Evolutionary conservation across 2,888 invertebrate genomes (phyloP).

Genomic region (Drosophila mulleri): DNA sequence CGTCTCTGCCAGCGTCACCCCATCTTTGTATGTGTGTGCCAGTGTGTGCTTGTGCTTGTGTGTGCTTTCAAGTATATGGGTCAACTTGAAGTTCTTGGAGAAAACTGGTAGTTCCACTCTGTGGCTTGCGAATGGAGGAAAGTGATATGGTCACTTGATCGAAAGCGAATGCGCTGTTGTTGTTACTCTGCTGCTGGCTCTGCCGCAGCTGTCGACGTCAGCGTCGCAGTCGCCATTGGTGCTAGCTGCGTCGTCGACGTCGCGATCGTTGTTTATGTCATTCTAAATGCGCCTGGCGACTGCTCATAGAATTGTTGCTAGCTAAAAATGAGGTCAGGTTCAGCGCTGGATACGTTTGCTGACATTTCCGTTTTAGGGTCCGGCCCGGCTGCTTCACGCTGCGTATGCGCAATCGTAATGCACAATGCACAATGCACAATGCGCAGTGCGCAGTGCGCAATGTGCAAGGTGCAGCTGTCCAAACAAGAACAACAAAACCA

Average conservation of each 20-base stretch:
- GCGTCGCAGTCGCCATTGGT: constrained; percentile 10
- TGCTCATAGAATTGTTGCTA: constrained; percentile 38
- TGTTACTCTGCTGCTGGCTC: not conserved
- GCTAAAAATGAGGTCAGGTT: constrained; percentile 54
- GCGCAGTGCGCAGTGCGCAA: constrained; percentile 2
- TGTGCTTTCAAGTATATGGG: constrained; percentile 59
- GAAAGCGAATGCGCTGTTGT: constrained; percentile 73
- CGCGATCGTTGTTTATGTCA: constrained; percentile 47
- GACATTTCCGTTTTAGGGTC: constrained; percentile 32
- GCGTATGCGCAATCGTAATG: constrained; percentile 36
- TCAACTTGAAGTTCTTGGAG: constrained; percentile 74
- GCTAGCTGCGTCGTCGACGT: constrained; percentile 2
- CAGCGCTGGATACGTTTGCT: constrained; percentile 32
- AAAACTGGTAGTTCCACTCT: constrained; percentile 74
- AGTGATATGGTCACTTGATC: constrained; percentile 79
- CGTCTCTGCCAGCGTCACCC: not conserved
- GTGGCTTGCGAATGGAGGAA: constrained; percentile 59
- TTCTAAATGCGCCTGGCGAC: constrained; percentile 40
- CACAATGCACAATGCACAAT: constrained; percentile 21
- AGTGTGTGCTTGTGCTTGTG: not conserved
- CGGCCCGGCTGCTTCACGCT: constrained; percentile 1
- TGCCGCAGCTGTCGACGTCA: not conserved
- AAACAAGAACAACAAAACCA: constrained; percentile 24
- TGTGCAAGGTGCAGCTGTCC: constrained; percentile 42
- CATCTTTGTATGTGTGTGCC: not conserved